phyloP scores from a whole-genome alignment of 1,140 invertebrate species.

The Tigriopus japonicus region DNA sequence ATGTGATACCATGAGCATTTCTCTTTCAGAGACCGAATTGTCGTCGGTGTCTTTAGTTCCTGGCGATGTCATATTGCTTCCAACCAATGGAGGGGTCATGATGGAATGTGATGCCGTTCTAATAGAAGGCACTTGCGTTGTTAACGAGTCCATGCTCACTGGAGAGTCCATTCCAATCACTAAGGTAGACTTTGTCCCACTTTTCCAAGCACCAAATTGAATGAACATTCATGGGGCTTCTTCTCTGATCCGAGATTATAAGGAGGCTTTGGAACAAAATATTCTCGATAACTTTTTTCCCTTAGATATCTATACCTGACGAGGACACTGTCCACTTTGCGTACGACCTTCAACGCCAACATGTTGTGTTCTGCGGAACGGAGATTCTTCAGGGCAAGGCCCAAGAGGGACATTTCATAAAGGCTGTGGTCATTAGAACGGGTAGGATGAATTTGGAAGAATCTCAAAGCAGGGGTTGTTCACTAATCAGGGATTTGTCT shows the following conservation, averaged over 20 bases:
- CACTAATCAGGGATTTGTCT: conserved; percentile 6
- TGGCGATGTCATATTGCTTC: conserved; percentile 22
- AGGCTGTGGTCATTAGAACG: conserved; percentile 32
- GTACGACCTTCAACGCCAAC: conserved; percentile 25
- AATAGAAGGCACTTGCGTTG: conserved; percentile 22
- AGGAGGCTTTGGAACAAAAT: too few relatives aligned
- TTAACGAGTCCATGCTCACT: conserved; percentile 25
- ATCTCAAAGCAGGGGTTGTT: not conserved
- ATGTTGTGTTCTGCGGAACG: conserved; percentile 32
- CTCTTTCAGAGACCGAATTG: conserved; percentile 14
- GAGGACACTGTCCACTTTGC: conserved; percentile 20
- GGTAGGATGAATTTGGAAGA: conserved; percentile 20
- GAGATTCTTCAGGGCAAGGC: conserved; percentile 31
- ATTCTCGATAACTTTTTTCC: not conserved
- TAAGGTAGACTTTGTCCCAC: conserved; percentile 18
- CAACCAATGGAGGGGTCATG: conserved; percentile 13
- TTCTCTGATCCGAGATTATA: too few relatives aligned
- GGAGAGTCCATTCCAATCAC: conserved; percentile 25
- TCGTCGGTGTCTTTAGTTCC: conserved; percentile 22
- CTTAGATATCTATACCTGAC: conserved; percentile 18
- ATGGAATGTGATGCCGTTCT: conserved; percentile 24
- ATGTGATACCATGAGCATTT: too few relatives aligned
- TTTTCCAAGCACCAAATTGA: not conserved
- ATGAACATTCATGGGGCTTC: too few relatives aligned
- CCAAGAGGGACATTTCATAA: conserved; percentile 26